Conservation (phyloP, 2,888 invertebrate species). For the Caenorhabditis sinica region DNA sequence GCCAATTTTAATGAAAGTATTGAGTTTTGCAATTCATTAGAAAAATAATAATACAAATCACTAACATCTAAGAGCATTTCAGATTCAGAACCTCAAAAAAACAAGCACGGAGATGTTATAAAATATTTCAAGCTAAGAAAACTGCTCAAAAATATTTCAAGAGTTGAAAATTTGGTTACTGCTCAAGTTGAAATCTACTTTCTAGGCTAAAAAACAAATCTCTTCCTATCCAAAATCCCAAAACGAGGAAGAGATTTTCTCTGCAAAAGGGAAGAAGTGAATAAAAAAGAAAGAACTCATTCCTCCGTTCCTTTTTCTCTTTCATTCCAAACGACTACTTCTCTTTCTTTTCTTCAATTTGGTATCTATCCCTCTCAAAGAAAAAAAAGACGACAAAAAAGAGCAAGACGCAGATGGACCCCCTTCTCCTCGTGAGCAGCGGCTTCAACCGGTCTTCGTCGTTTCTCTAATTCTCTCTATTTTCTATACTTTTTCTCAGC, state of each 20-base stretch:
- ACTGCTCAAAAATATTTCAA: too few relatives aligned
- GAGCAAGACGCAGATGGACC: constrained; percentile 12
- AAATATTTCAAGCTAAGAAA: too few relatives aligned
- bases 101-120: too few relatives aligned
- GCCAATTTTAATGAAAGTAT: too few relatives aligned
- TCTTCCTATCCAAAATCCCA: neutral
- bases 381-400: constrained; percentile 2
- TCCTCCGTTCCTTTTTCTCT: neutral
- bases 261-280: constrained; percentile 3
- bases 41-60: too few relatives aligned
- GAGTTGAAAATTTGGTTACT: too few relatives aligned
- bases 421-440: constrained; percentile 20
- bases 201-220: neutral
- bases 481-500: constrained; percentile 7
- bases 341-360: neutral
- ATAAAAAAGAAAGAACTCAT: neutral
- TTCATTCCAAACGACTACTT: neutral
- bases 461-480: constrained; percentile 9
- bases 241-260: neutral
- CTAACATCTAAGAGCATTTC: too few relatives aligned
- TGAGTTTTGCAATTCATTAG: too few relatives aligned
- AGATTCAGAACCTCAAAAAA: too few relatives aligned
- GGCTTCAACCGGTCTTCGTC: neutral
- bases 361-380: too few relatives aligned
- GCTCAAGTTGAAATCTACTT: too few relatives aligned